Evolutionary conservation across 2,797 vertebrate species (phyloP), one percentile per base, ranked within the genome.

Genomic region (Acanthurus leucopareius): DNA sequence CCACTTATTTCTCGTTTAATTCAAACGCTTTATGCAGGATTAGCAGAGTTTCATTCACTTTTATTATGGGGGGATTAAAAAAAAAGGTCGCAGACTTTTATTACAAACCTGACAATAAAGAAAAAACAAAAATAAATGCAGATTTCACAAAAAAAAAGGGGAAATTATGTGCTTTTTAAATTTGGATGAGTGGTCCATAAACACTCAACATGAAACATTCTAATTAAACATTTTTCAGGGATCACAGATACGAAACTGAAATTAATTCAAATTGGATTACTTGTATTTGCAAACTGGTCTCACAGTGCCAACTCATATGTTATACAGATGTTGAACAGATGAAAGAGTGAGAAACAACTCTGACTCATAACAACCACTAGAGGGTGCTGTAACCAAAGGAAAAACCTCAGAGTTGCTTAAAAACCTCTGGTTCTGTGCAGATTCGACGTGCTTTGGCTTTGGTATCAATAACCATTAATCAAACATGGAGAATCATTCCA

Each of bases 301-400:
- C 25, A 11, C 25, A 1, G 28, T 53, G 25, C 14, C 2, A n/a
- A 19, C 44, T 49, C n/a, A 64, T 7, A 17, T 75, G 71, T 60
- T 60, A 5, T 7, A 2, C 80, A 86, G 74, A 75, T 84, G 71
- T 57, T 58, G 5, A 44, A 13, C 13, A 7, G 60, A 52, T 1
- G 28, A 6, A 25, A 9, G 19, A 32, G 4, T 16, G 16, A 58
- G 61, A 22, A 51, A 10, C 10, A 5, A 5, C 1, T 44, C 1
- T 67, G 16, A 57, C 1, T 11, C n/a, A 7, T 2, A 1, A 19
- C 10, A 2, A 60, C 82, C 92, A 88, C 83, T 28, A 77, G 72
- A 67, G 25, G 86, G 74, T 0, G 86, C 88, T 90, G 68, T n/a
- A 74, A 47, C 60, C 87, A 73, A 88, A 87, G 77, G 16, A 77